phyloP scores from a whole-genome alignment of 2,888 invertebrate genomes.

The Pharmacophagus antenor region DNA sequence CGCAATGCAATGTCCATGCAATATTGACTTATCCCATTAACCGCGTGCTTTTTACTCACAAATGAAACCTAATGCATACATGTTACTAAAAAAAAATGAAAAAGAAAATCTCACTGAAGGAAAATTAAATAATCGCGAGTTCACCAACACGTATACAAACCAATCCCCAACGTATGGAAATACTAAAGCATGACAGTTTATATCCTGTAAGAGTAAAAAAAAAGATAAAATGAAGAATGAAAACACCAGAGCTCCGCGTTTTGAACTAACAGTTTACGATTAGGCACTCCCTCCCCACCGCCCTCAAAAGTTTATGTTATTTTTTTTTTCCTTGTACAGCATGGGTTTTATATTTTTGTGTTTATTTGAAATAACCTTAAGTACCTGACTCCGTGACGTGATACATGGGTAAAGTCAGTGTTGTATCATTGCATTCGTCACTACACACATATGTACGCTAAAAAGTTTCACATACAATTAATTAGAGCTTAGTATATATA shows the following conservation, averaged over 20 bases:
- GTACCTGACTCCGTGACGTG: slow-evolving; percentile 66
- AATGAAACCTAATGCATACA: slow-evolving; percentile 62
- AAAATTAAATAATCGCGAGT: slow-evolving; percentile 4
- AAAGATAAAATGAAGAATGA: slow-evolving; percentile 48
- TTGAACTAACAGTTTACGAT: slow-evolving; percentile 76
- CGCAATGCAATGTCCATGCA: slow-evolving; percentile 85
- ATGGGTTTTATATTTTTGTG: slow-evolving; percentile 79
- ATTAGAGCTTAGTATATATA: slow-evolving; percentile 51
- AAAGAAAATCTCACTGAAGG: too few species aligned
- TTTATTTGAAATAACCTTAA: slow-evolving; percentile 77
- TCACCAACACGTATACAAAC: not conserved
- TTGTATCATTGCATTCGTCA: slow-evolving; percentile 82
- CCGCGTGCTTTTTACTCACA: slow-evolving; percentile 76
- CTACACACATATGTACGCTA: slow-evolving; percentile 82
- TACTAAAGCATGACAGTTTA: slow-evolving; percentile 70
- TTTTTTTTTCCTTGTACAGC: slow-evolving; percentile 71
- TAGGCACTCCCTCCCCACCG: slow-evolving; percentile 65
- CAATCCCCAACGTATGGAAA: too few species aligned
- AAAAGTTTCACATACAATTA: slow-evolving; percentile 68
- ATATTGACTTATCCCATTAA: slow-evolving; percentile 77
- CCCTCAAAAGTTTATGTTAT: slow-evolving; percentile 78
- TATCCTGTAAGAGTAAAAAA: slow-evolving; percentile 63
- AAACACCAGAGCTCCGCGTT: slow-evolving; percentile 62
- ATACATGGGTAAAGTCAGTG: slow-evolving; percentile 74
- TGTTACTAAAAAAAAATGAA: slow-evolving; percentile 58